These are phyloP conservation scores for Lota lota DNA, from an alignment of 2,113 vertebrate genomes.

Conservation along the genomic window DNA sequence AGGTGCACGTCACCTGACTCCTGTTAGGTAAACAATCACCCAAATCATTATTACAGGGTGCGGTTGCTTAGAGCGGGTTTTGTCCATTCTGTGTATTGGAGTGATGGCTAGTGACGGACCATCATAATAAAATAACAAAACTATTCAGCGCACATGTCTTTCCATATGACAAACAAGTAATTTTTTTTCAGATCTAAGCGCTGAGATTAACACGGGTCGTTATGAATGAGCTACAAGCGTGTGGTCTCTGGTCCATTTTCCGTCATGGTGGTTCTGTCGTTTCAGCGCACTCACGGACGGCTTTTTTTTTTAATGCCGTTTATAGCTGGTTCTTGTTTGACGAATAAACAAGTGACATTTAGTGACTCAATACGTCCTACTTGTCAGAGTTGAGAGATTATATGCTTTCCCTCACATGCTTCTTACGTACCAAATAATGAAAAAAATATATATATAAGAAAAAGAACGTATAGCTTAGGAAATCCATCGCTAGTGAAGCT, in stretches of 20 bases:
- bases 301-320: no score
- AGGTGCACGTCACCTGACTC: constrained; percentile 30
- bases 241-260: constrained; percentile 33
- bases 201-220: constrained; percentile 30
- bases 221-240: constrained; percentile 30
- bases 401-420: no score
- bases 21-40: constrained; percentile 44
- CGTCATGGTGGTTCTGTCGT: background rate
- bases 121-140: constrained; percentile 34
- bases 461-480: no score
- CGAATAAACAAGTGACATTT: no score
- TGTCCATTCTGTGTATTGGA: constrained; percentile 37
- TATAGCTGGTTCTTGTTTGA: no score
- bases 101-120: constrained; percentile 22
- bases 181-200: constrained; percentile 41
- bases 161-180: constrained; percentile 52
- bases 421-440: no score
- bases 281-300: no score
- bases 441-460: no score
- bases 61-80: constrained; percentile 11
- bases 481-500: no score
- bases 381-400: no score
- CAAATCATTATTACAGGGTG: constrained; percentile 51
- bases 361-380: no score
- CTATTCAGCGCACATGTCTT: constrained; percentile 31